phyloP scores from a whole-genome alignment of 2,888 invertebrate genomes.

The Drosophila planitibia region DNA sequence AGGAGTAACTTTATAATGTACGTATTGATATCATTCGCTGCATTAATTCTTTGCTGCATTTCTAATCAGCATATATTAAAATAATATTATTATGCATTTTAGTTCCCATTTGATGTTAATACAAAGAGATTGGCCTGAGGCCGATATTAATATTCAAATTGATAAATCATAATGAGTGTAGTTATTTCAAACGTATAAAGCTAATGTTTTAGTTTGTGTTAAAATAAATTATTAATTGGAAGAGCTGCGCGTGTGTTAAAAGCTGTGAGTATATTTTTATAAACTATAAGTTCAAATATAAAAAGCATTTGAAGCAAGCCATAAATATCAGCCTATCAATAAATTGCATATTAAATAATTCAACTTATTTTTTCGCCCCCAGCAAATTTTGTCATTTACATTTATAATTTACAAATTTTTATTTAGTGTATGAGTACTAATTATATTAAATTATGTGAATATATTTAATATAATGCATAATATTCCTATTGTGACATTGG shows the following conservation, averaged over 20 bases:
- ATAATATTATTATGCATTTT: neutral
- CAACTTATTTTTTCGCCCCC: rapidly evolving
- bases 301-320: neutral
- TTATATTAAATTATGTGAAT: neutral
- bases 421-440: neutral
- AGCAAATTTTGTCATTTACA: neutral
- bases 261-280: neutral
- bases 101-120: neutral
- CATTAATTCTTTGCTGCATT: neutral
- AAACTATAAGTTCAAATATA: neutral
- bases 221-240: neutral
- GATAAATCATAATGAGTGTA: neutral
- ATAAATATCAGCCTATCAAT: neutral
- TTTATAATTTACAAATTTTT: neutral
- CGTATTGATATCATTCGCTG: neutral
- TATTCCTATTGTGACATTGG: neutral
- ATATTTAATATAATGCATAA: neutral
- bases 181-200: neutral
- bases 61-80: no score
- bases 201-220: neutral
- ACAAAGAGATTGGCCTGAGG: neutral
- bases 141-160: rapidly evolving
- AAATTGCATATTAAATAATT: neutral
- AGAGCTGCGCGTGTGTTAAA: no score
- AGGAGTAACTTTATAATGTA: neutral